Evolutionary conservation across 1,140 invertebrate species (phyloP), one percentile per base, ranked within the genome.

Genomic region (Probaryconus sp.): DNA sequence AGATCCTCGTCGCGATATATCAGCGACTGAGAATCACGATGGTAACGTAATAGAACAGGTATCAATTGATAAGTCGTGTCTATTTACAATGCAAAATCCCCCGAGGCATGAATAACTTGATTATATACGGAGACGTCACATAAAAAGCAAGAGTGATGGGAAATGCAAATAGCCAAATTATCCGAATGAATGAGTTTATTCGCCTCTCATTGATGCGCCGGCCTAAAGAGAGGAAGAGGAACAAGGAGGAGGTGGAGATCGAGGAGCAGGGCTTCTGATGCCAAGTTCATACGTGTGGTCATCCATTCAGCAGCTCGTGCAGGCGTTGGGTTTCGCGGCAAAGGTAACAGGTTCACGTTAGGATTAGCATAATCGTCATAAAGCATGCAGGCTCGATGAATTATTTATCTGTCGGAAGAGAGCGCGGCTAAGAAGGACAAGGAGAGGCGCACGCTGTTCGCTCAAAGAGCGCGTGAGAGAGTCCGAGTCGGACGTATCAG

Each of bases 321-420:
- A 76, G 73, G 73, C 73, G 67, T 70, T 76, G 65, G 73, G 73
- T 76, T 77, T 73, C 64, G 69, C 68, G 70, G 65, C 71, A 73
- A 70, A 74, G 76, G 71, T 78, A 78, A 78, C 76, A 78, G 76
- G 76, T 78, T 78, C 76, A 78, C 65, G 65, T 78, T 71, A 78
- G 70, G 71, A 78, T 83, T 83, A 85, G 78, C 83, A 85, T 85
- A 83, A 85, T 83, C 70, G 78, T 83, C 79, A 83, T 85, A 81
- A 83, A 82, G 72, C 78, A 82, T 77, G 67, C 69, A 79, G 76
- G 70, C 79, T 77, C 78, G 72, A 85, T 85, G 81, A 85, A 85
- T 83, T 83, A 85, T 85, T 83, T 83, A 83, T 83, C 73, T 79
- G 74, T 78, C 68, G 65, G 61, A 79, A 78, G 73, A 76, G 68